These are phyloP conservation scores for Alentia gelatinosa DNA, from an alignment of 2,888 invertebrate genomes.

Conservation along the genomic window DNA sequence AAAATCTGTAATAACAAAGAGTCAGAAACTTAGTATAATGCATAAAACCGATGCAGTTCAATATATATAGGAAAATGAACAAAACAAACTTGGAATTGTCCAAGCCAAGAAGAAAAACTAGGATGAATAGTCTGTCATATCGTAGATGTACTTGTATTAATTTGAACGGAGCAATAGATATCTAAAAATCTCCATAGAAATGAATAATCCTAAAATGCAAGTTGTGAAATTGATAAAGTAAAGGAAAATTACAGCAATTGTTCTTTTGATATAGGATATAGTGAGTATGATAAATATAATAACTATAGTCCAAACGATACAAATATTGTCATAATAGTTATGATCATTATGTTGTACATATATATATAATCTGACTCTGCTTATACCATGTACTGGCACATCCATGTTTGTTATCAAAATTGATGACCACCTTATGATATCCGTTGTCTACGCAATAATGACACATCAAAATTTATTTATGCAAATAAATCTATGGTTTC, in stretches of 20 bases:
- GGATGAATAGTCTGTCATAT: too few species aligned
- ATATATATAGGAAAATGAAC: too few species aligned
- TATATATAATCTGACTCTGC: neutral
- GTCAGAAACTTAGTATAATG: too few species aligned
- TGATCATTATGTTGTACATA: neutral
- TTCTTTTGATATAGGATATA: neutral
- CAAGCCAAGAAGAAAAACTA: neutral
- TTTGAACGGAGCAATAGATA: too few species aligned
- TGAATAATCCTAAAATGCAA: too few species aligned
- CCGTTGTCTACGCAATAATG: neutral
- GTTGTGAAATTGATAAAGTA: neutral
- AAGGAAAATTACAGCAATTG: neutral
- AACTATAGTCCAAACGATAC: neutral
- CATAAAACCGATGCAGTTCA: too few species aligned
- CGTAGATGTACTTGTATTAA: too few species aligned
- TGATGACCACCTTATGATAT: neutral
- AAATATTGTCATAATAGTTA: too few species aligned
- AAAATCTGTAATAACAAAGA: conserved; percentile 2
- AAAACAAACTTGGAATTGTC: neutral
- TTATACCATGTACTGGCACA: neutral
- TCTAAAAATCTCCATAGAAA: too few species aligned
- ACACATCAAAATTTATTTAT: neutral
- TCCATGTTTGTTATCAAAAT: neutral
- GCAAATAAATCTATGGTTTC: neutral
- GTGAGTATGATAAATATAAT: neutral